Base-by-base conservation (phyloP, 2,113 vertebrate genomes). In the Lampris incognitus region DNA sequence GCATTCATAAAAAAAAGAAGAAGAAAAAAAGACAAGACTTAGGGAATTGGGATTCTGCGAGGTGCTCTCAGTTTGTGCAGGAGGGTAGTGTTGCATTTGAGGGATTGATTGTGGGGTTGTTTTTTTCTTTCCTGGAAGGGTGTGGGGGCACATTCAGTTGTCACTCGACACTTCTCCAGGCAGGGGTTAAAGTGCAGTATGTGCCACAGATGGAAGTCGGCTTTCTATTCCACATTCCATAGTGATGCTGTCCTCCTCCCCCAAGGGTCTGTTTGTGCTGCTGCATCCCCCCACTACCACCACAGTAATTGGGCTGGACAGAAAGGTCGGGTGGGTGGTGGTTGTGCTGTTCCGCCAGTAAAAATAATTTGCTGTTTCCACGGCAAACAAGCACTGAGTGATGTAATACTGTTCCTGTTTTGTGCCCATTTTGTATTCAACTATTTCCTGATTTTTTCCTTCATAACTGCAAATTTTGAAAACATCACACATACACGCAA, bases 21-120 rank as follows among this genome's bases (percentile, higher is more conserved):
- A 24, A 24, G n/a, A 24, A 24, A 24, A 24, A 80, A 83, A 88
- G 83, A 91, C 82, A 86, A 87, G 79, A 77, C 76, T 84, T 85
- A 70, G 49, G 66, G 70, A 88, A 91, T 89, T 87, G 90, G 84
- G 84, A 89, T 91, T 90, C 89, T 56, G 61, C 74, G 66, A 74
- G 71, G 72, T 75, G 69, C 78, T 81, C 51, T 69, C 50, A 63
- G 63, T 68, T 64, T 74, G 74, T 54, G 52, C 56, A 77, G 75
- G 69, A 4, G 38, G 76, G 65, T 68, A 81, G 62, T 83, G 81
- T 79, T 76, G 74, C 81, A 70, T 84, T 81, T 76, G 61, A 80
- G 67, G 75, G 81, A 89, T 90, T 69, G 72, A 88, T 91, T 44
- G 77, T 70, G 72, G 24, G 24, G 24, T 24, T 24, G 24, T 24